phyloP scores from a whole-genome alignment of 2,888 invertebrate genomes.

The Brachyptera putata region DNA sequence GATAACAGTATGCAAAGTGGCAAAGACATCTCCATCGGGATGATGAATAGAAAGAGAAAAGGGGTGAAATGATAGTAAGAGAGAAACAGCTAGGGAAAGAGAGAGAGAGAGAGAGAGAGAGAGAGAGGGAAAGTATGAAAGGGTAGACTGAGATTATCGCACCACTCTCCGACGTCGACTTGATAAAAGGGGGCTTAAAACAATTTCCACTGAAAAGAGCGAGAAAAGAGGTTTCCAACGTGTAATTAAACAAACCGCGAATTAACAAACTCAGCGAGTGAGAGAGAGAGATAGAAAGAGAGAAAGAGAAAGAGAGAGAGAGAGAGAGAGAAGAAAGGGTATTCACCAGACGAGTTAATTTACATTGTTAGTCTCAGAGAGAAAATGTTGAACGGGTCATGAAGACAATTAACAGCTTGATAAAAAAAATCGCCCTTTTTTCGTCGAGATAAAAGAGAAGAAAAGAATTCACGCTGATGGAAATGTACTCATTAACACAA shows the following conservation, averaged over 20 bases:
- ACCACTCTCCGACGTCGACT: constrained; percentile 15
- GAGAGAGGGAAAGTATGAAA: constrained; percentile 18
- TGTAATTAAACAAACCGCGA: constrained; percentile 27
- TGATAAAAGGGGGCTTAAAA: constrained; percentile 28
- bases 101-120: constrained; percentile 21
- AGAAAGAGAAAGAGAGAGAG: too few relatives aligned
- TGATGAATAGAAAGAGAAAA: constrained; percentile 17
- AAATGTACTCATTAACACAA: too few relatives aligned
- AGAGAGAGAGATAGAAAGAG: too few relatives aligned
- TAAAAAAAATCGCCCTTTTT: too few relatives aligned
- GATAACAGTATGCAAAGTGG: constrained; percentile 14
- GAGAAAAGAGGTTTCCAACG: too few relatives aligned
- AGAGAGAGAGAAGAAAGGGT: constrained; percentile 3
- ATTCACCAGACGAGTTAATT: constrained; percentile 9
- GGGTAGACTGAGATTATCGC: constrained; percentile 25
- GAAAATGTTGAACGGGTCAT: too few relatives aligned
- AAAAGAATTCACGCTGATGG: too few relatives aligned
- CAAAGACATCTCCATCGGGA: constrained; percentile 23
- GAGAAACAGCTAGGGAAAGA: constrained; percentile 22
- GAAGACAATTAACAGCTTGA: too few relatives aligned
- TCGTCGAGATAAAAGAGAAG: too few relatives aligned
- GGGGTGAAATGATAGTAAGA: constrained; percentile 6
- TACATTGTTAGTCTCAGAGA: too few relatives aligned
- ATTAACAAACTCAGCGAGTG: constrained; percentile 14
- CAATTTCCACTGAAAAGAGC: constrained; percentile 26